phyloP scores from a whole-genome alignment of 2,113 vertebrate genomes.

The Brachypodius melanocephalos region DNA sequence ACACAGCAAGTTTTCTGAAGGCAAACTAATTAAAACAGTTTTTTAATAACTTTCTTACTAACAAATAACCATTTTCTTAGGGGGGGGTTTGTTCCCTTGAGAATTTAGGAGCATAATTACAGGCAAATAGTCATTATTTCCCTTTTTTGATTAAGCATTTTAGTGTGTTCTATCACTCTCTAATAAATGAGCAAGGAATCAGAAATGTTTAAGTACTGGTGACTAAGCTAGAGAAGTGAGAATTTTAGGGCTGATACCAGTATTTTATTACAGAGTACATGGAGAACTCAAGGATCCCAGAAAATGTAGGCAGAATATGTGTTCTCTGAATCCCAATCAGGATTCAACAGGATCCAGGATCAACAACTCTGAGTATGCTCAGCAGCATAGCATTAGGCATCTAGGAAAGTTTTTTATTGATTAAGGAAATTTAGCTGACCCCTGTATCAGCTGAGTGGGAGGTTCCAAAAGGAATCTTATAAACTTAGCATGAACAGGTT shows the following conservation, averaged over 20 bases:
- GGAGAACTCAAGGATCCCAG: not conserved
- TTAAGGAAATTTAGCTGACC: not conserved
- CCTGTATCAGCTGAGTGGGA: not conserved
- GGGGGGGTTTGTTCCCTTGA: not conserved
- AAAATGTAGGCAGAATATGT: not conserved
- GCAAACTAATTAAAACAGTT: not conserved
- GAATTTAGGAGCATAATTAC: not conserved
- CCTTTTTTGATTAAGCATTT: not conserved
- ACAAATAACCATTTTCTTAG: not conserved
- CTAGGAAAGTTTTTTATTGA: not conserved
- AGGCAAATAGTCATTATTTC: not conserved
- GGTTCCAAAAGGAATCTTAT: not conserved
- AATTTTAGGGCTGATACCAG: not conserved
- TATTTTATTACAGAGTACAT: not conserved
- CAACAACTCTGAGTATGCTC: not conserved
- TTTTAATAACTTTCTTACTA: constrained; percentile 12
- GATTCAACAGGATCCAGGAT: not conserved
- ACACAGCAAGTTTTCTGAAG: not conserved
- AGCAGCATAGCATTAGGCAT: not conserved
- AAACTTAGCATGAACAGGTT: not conserved
- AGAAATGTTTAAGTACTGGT: not conserved
- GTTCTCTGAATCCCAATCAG: not conserved
- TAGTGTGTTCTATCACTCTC: not conserved
- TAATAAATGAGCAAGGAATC: not conserved
- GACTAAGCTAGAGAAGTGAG: not conserved